A percentile compares a stretch with the other conserved stretches of the same genome.
These are phyloP conservation scores for Hydriomena furcata DNA, from an alignment of 2,888 invertebrate genomes.

Conservation along the genomic window DNA sequence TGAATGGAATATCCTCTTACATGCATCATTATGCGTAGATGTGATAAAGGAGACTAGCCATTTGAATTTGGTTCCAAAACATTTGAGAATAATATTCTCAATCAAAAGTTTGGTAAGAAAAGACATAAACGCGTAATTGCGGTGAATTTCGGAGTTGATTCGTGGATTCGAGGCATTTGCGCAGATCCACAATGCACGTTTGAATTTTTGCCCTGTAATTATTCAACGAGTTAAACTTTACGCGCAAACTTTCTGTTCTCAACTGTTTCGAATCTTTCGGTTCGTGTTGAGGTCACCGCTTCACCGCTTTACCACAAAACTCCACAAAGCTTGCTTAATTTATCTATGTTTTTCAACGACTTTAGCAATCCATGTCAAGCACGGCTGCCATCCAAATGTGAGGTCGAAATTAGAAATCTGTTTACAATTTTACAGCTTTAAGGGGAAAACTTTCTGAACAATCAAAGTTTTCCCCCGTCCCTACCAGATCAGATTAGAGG, in stretches of 20 bases:
- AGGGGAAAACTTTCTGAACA: conserved; percentile 1
- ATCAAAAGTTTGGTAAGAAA: not conserved
- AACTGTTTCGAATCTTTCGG: conserved; percentile 38
- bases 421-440: not conserved
- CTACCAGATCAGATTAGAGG: conserved; percentile 51
- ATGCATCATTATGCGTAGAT: conserved; percentile 20
- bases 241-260: conserved; percentile 49
- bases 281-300: conserved; percentile 41
- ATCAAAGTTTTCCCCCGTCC: no score
- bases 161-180: conserved; percentile 32
- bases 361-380: conserved; percentile 22
- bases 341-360: conserved; percentile 23
- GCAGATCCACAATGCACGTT: conserved; percentile 41
- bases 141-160: conserved; percentile 16
- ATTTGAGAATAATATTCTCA: not conserved
- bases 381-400: conserved; percentile 2
- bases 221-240: conserved; percentile 56
- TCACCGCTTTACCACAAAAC: conserved; percentile 37
- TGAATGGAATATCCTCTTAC: conserved; percentile 37
- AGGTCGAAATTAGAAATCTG: conserved; percentile 7
- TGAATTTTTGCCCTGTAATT: conserved; percentile 55
- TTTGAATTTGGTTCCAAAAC: conserved; percentile 4
- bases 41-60: conserved; percentile 11
- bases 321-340: conserved; percentile 25
- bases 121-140: not conserved